A percentile compares a stretch with the other conserved stretches of the same genome.
Evolutionary conservation across 2,888 invertebrate genomes (phyloP).

Genomic region (Julus scandinavius): DNA sequence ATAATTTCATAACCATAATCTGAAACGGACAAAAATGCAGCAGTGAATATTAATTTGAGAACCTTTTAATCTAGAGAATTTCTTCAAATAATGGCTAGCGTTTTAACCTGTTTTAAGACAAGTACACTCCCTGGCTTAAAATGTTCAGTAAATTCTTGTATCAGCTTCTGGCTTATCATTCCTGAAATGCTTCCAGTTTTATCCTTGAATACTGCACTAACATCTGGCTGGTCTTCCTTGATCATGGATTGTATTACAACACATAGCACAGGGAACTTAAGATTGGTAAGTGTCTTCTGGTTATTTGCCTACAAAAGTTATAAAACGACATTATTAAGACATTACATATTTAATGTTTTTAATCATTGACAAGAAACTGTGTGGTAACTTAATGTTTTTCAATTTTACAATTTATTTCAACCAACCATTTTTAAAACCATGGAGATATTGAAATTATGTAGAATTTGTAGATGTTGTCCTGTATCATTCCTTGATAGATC

Average conservation of each 20-base stretch:
- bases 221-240: neutral
- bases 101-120: neutral
- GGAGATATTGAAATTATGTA: neutral
- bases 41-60: neutral
- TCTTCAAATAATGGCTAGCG: neutral
- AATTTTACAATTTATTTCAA: neutral
- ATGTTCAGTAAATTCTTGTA: neutral
- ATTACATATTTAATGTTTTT: neutral
- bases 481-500: neutral
- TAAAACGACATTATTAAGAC: neutral
- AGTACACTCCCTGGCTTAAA: neutral
- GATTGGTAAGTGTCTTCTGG: neutral
- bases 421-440: conserved; percentile 21
- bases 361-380: neutral
- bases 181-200: neutral
- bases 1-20: neutral
- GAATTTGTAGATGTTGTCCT: neutral
- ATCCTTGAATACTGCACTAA: conserved; percentile 10
- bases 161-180: neutral
- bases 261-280: neutral
- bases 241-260: neutral
- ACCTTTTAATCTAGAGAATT: neutral
- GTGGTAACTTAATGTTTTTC: too few species aligned
- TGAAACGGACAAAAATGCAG: neutral
- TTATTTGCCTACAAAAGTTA: neutral